These are phyloP conservation scores for Morelia viridis DNA, from an alignment of 2,797 vertebrate species.

Conservation along the genomic window DNA sequence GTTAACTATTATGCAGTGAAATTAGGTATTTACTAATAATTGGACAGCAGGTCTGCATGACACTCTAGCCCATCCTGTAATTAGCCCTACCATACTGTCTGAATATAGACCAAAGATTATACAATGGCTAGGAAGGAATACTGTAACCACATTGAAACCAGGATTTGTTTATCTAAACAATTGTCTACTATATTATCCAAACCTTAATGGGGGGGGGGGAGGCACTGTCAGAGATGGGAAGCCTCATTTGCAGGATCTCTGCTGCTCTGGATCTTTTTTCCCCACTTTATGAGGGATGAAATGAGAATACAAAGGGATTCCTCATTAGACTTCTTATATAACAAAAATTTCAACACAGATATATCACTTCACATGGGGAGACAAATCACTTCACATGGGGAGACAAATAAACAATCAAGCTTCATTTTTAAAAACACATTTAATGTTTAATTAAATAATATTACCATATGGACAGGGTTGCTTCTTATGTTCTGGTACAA, in stretches of 20 bases:
- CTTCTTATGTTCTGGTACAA: constrained; percentile 91
- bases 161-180: not conserved
- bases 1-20: not conserved
- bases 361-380: not conserved
- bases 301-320: not conserved
- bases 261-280: not conserved
- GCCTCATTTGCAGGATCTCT: not conserved
- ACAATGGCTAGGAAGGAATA: not conserved
- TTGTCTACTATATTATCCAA: not conserved
- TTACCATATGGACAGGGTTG: constrained; percentile 98
- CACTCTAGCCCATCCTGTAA: not conserved
- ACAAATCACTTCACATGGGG: constrained; percentile 16
- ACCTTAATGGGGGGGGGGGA: not conserved
- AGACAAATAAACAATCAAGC: constrained; percentile 33
- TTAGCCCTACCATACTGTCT: not conserved
- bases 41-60: not conserved
- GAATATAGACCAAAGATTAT: not conserved
- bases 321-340: not conserved
- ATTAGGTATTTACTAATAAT: not conserved
- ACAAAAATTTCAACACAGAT: not conserved
- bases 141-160: not conserved
- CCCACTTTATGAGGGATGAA: not conserved
- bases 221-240: not conserved
- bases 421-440: constrained; percentile 5
- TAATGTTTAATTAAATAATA: constrained; percentile 43